Evolutionary conservation across 2,797 vertebrate genomes (phyloP).

Genomic region (Catamblyrhynchus diadema): DNA sequence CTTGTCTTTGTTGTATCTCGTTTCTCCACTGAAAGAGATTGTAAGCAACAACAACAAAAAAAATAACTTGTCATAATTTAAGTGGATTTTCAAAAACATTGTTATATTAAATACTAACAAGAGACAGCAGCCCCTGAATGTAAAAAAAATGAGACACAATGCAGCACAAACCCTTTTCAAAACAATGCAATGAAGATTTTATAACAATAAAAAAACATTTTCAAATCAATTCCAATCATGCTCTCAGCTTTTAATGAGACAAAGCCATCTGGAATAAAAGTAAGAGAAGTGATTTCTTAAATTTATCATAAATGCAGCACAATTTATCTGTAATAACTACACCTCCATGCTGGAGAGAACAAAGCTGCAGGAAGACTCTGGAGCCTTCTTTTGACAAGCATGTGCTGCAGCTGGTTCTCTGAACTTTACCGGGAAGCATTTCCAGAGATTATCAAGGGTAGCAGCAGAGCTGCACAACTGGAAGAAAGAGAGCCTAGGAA

Average conservation of each 20-base stretch:
- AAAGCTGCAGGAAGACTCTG: not conserved
- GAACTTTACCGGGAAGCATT: not conserved
- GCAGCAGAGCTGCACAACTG: not conserved
- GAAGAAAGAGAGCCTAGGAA: not conserved
- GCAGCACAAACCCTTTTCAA: not conserved
- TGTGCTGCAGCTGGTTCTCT: not conserved
- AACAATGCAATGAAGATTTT: not conserved
- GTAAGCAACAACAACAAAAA: not conserved
- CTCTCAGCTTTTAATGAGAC: not conserved
- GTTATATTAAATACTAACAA: not conserved
- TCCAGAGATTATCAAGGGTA: not conserved
- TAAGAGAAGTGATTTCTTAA: not conserved
- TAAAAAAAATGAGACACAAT: not conserved
- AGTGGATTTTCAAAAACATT: not conserved
- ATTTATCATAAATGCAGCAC: not conserved
- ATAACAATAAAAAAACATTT: not conserved
- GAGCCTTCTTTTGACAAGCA: not conserved
- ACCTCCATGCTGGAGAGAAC: not conserved
- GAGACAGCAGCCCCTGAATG: not conserved
- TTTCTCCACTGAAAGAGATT: constrained; percentile 86
- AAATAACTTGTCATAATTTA: not conserved
- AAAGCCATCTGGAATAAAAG: not conserved
- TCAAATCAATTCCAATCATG: not conserved
- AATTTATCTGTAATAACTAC: not conserved
- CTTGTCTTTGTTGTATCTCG: constrained; percentile 88